Percentiles rank a stretch among this genome's conserved stretches.
These are phyloP conservation scores for Centrocercus urophasianus DNA, from an alignment of 2,113 vertebrate genomes.

Conservation along the genomic window DNA sequence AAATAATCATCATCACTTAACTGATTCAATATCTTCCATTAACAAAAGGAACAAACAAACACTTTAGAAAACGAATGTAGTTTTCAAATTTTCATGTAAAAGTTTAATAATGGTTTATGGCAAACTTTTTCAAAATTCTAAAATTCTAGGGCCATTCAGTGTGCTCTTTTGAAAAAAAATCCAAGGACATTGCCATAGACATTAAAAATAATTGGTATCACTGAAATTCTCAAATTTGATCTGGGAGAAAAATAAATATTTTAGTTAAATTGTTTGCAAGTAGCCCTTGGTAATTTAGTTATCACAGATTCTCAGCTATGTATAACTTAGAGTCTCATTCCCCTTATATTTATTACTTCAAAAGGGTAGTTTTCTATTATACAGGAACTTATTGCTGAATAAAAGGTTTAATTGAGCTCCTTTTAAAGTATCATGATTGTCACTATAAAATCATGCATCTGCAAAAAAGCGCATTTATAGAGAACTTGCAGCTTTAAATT, in stretches of 20 bases:
- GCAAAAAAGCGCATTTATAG: constrained; percentile 70
- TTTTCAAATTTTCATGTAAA: background rate
- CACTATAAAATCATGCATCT: constrained; percentile 76
- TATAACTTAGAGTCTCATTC: constrained; percentile 52
- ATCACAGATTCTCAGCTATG: constrained; percentile 39
- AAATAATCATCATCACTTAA: background rate
- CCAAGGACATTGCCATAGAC: constrained; percentile 12
- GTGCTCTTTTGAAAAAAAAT: constrained; percentile 4
- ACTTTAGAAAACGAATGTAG: background rate
- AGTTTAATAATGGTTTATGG: background rate
- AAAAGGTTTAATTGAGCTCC: constrained; percentile 77
- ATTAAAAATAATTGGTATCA: constrained; percentile 32
- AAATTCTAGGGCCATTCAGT: constrained; percentile 6
- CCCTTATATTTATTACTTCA: constrained; percentile 43
- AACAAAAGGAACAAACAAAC: background rate
- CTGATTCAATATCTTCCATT: background rate
- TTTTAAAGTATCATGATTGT: constrained; percentile 77
- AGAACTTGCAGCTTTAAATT: constrained; percentile 80
- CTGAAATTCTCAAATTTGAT: constrained; percentile 36
- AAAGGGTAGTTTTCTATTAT: constrained; percentile 64
- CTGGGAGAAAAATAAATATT: constrained; percentile 69
- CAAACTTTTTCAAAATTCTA: constrained; percentile 15
- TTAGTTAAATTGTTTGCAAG: constrained; percentile 38
- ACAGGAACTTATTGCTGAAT: constrained; percentile 67
- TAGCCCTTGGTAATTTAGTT: constrained; percentile 30